These are phyloP conservation scores for Mesopsocus fuscifrons DNA, from an alignment of 2,888 invertebrate genomes.

Conservation along the genomic window DNA sequence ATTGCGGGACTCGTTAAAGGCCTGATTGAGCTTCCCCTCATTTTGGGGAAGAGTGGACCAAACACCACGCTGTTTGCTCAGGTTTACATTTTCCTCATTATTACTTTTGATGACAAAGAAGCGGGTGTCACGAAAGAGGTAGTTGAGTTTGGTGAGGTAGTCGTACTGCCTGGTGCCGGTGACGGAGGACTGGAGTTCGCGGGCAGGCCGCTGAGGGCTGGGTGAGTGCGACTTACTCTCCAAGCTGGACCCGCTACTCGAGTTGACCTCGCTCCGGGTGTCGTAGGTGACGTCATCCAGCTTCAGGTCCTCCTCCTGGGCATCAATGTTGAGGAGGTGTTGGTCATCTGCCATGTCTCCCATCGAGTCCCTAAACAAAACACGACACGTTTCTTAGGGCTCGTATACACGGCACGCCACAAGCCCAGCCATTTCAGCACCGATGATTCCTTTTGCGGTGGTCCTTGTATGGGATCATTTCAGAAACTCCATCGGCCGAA, in stretches of 20 bases:
- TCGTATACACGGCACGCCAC: too few species aligned
- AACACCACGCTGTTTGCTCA: conserved; percentile 88
- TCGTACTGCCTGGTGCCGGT: too few species aligned
- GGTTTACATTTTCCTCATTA: conserved; percentile 87
- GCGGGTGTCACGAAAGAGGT: conserved; percentile 80
- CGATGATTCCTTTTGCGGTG: too few species aligned
- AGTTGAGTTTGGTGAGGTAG: conserved; percentile 76
- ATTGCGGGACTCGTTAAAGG: conserved; percentile 80
- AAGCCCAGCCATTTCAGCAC: too few species aligned
- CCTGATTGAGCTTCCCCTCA: conserved; percentile 88
- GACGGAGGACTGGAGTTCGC: too few species aligned
- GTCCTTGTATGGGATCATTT: too few species aligned
- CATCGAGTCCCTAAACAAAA: background rate
- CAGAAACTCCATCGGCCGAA: too few species aligned
- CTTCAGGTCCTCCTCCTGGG: conserved; percentile 43
- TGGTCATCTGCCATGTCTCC: conserved; percentile 1
- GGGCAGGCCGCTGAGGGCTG: conserved; percentile 12
- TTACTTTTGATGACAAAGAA: conserved; percentile 97
- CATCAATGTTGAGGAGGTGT: conserved; percentile 5
- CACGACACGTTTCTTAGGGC: too few species aligned
- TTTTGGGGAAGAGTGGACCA: conserved; percentile 98
- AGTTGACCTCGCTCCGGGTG: conserved; percentile 65
- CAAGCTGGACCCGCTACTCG: conserved; percentile 15
- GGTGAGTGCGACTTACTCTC: conserved; percentile 22
- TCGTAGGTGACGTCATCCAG: conserved; percentile 60